Evolutionary conservation across 1,140 invertebrate genomes (phyloP), one percentile per base, ranked within the genome.

Genomic region (Solen grandis): DNA sequence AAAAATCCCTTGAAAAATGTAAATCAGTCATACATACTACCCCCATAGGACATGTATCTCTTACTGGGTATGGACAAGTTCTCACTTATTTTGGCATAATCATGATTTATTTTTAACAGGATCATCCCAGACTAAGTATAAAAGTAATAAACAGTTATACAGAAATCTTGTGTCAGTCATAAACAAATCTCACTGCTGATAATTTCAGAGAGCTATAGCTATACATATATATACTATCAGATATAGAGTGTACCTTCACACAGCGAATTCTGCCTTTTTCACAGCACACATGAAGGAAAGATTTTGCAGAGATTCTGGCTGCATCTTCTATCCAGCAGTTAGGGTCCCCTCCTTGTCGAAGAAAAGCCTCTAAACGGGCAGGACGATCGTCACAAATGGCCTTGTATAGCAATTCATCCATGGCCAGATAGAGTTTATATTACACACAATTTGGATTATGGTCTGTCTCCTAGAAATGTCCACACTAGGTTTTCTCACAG

Each of bases 211-310:
- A n/a, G n/a, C n/a, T n/a, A n/a, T n/a, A n/a, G n/a, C n/a, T n/a
- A n/a, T n/a, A n/a, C n/a, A n/a, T n/a, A n/a, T n/a, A n/a, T n/a
- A n/a, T n/a, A n/a, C n/a, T n/a, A n/a, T n/a, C n/a, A n/a, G n/a
- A n/a, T n/a, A n/a, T n/a, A n/a, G n/a, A n/a, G n/a, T n/a, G n/a
- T 52, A 68, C 52, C 60, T 74, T 68, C 2, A 69, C 79, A 59
- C 70, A 81, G 36, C 52, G 36, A n/a, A 75, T 38, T n/a, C 69
- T 38, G 27, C 72, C 79, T 38, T 81, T 81, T 52, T 81, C 79
- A 60, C 79, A 81, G 52, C 69, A 81, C 10, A 81, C 63, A 62
- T 81, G 79, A 1, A 81, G 50, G 29, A 75, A 63, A 4, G 79
- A 66, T 52, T 75, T 81, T 16, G 79, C 41, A n/a, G 57, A 65